phyloP scores from a whole-genome alignment of 2,888 invertebrate genomes.

The Stenolophus ochropezus region DNA sequence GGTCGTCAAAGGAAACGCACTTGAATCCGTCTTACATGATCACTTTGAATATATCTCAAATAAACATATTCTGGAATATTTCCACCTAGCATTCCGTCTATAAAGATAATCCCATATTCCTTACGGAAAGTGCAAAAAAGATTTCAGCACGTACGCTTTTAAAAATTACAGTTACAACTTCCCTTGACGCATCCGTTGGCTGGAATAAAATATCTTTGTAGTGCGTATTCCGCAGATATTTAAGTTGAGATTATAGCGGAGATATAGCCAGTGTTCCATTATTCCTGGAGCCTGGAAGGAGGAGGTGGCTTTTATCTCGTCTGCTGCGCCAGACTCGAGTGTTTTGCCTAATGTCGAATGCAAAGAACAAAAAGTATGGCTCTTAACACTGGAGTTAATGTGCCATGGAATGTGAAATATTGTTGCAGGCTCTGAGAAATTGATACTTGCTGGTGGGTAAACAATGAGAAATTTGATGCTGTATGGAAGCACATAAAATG shows the following conservation, averaged over 20 bases:
- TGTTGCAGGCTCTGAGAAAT: slow-evolving; percentile 4
- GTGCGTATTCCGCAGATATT: slow-evolving; percentile 9
- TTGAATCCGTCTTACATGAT: background rate
- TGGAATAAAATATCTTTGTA: slow-evolving; percentile 23
- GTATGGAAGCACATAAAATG: too few species aligned
- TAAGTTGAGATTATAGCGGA: background rate
- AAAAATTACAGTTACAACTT: slow-evolving; percentile 4
- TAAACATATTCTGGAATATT: background rate
- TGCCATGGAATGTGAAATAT: slow-evolving; percentile 46
- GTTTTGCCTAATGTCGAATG: slow-evolving; percentile 35
- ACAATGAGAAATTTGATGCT: background rate
- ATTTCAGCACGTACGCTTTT: background rate
- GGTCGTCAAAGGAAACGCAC: too few species aligned
- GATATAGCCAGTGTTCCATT: slow-evolving; percentile 9
- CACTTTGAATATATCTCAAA: background rate
- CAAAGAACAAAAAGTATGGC: slow-evolving; percentile 5
- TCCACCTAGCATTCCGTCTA: background rate
- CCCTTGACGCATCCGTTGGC: background rate
- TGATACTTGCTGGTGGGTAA: background rate
- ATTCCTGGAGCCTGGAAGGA: background rate
- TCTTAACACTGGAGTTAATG: slow-evolving; percentile 42
- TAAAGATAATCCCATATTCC: background rate
- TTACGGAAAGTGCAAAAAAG: background rate
- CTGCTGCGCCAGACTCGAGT: background rate
- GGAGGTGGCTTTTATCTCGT: slow-evolving; percentile 38